Percentiles rank a stretch among this genome's conserved stretches.
Evolutionary conservation across 2,797 vertebrate species (phyloP).

Genomic region (Leptodactylus fallax): DNA sequence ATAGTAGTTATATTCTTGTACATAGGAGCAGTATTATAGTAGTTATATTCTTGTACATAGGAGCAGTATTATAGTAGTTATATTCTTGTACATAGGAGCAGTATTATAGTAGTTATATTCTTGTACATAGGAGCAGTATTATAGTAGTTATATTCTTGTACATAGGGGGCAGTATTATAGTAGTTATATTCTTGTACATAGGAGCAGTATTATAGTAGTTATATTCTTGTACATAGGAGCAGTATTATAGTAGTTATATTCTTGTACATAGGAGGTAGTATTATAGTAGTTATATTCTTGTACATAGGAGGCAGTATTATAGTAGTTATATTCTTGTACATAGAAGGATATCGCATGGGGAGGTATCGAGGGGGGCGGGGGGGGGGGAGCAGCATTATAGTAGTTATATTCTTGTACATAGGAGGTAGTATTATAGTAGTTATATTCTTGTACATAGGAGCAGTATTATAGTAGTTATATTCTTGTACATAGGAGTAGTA

Average conservation of each 20-base stretch:
- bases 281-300: neutral
- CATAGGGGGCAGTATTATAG: neutral
- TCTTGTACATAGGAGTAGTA: too few species aligned
- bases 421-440: too few species aligned
- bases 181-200: constrained; percentile 11
- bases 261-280: neutral
- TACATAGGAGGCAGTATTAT: neutral
- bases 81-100: neutral
- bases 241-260: constrained; percentile 12
- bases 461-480: too few species aligned
- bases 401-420: too few species aligned
- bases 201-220: constrained; percentile 5
- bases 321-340: constrained; percentile 1
- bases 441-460: too few species aligned
- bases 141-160: constrained; percentile 21
- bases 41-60: constrained; percentile 1
- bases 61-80: neutral
- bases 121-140: neutral
- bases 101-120: neutral
- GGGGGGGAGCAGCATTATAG: too few species aligned
- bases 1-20: constrained; percentile 4
- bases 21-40: neutral
- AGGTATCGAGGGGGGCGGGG: too few species aligned
- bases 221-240: constrained; percentile 1
- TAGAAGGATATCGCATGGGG: too few species aligned